These are phyloP conservation scores for Drosophila siamana DNA, from an alignment of 2,888 invertebrate species.

Conservation along the genomic window DNA sequence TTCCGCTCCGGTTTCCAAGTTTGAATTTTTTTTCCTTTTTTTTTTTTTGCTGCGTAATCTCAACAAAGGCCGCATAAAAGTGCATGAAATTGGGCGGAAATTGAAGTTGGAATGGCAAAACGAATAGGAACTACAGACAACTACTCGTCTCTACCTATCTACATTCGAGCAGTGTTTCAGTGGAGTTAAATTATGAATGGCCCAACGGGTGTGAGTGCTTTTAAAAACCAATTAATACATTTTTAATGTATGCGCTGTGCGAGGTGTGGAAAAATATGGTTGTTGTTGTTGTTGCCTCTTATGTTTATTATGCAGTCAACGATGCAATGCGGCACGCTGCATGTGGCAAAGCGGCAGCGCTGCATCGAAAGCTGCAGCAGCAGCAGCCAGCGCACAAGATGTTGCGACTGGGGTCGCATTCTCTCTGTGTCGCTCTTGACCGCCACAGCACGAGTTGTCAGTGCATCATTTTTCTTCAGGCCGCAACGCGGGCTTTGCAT, in stretches of 20 bases:
- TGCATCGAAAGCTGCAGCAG: background rate
- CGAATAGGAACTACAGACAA: background rate
- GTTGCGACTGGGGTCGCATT: slow-evolving; percentile 31
- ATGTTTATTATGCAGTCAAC: slow-evolving; percentile 76
- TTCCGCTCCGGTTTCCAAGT: slow-evolving; percentile 66
- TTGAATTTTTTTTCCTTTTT: too few relatives aligned
- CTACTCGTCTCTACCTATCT: slow-evolving; percentile 26
- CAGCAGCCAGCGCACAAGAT: slow-evolving; percentile 21
- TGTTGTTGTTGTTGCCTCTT: slow-evolving; percentile 62
- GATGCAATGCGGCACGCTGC: slow-evolving; percentile 51
- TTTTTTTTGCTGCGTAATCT: slow-evolving; percentile 73
- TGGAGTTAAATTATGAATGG: slow-evolving; percentile 71
- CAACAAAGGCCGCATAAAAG: slow-evolving; percentile 77
- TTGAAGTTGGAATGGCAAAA: slow-evolving; percentile 57
- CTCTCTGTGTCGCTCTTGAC: slow-evolving; percentile 11
- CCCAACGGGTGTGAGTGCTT: slow-evolving; percentile 78
- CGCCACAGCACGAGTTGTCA: slow-evolving; percentile 78
- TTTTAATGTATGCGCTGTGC: slow-evolving; percentile 76
- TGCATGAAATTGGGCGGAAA: slow-evolving; percentile 79
- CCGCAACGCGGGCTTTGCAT: slow-evolving; percentile 56
- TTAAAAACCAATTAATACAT: slow-evolving; percentile 82
- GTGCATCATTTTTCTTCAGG: slow-evolving; percentile 74
- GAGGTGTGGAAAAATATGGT: slow-evolving; percentile 63
- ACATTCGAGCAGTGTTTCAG: background rate
- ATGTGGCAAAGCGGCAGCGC: slow-evolving; percentile 51